Base-by-base conservation (phyloP, 2,113 vertebrate species). In the Xiphophorus couchianus region DNA sequence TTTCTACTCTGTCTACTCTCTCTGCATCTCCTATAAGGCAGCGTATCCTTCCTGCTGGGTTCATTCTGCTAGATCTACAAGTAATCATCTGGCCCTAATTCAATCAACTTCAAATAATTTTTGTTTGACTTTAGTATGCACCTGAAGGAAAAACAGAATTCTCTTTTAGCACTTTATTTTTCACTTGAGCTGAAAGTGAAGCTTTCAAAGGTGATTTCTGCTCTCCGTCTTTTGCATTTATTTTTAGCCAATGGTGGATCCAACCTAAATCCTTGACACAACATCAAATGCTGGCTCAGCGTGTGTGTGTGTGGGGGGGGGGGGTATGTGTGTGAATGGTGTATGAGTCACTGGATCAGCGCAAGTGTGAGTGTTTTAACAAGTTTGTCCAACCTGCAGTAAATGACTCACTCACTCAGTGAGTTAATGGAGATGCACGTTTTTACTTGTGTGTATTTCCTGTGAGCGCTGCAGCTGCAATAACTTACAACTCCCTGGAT, bases 341-440 rank as follows among this genome's bases (percentile, higher is more conserved):
- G 3, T 71, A 83, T 92, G 87, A 90, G 37, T 90, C 90, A 91
- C 68, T 81, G 80, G 79, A 91, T 87, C 86, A 81, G 87, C 70
- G 48, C 83, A 82, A 78, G 81, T 67, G 71, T 75, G 66, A 83
- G 78, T 88, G 90, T 93, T 90, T 89, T 87, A 90, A 91, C 91
- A 91, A 85, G 90, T 90, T 85, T 86, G 85, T 88, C 88, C 84
- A 87, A 90, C 80, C 84, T 87, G 78, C 83, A 84, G 58, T 79
- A 82, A 88, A 84, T 86, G 74, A 92, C 35, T 91, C 81, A 90
- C 74, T 88, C 77, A 28, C 76, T 81, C 42, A 61, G 68, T 79
- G 79, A 61, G 66, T 63, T 68, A 81, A 69, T 71, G 66, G 67
- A 75, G 76, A 76, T 44, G 54, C 51, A 65, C 71, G 74, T 84